Evolutionary conservation across 92 coral and sea anemone species (phyloP), one percentile per base, ranked within the genome.

Genomic region (Actinernus sp.): DNA sequence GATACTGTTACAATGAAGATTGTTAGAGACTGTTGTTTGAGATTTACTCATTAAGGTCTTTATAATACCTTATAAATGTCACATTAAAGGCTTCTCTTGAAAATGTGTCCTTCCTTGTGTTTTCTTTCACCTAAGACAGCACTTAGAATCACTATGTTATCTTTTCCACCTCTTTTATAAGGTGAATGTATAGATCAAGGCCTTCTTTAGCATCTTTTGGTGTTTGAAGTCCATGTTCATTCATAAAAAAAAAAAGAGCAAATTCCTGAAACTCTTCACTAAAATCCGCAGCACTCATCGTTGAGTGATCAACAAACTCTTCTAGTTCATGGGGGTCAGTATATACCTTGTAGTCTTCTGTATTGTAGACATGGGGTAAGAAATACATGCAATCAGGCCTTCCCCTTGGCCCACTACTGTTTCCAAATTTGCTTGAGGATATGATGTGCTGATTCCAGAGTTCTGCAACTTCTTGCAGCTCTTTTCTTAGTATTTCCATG

Each of bases 391-490:
- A 44, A 30, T 69, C 77, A 19, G 77, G 77, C 34, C 49, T 54
- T n/a, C n/a, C n/a, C n/a, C n/a, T n/a, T n/a, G n/a, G n/a, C n/a
- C n/a, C n/a, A n/a, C n/a, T n/a, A n/a, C n/a, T n/a, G n/a, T n/a
- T n/a, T n/a, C n/a, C n/a, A n/a, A n/a, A n/a, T n/a, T n/a, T n/a
- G n/a, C n/a, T n/a, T n/a, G n/a, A n/a, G n/a, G n/a, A n/a, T n/a
- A n/a, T n/a, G n/a, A n/a, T n/a, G n/a, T n/a, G n/a, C n/a, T n/a
- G n/a, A 34, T 65, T 63, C 90, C 90, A 84, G 20, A 84, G 50
- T 49, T 76, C 71, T 20, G 65, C 84, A n/a, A 84, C 81, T 25
- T 41, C 65, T 27, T 63, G n/a, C n/a, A n/a, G n/a, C n/a, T n/a
- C n/a, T n/a, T n/a, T n/a, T n/a, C n/a, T n/a, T n/a, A n/a, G n/a